Evolutionary conservation across 2,113 vertebrate genomes (phyloP).

Genomic region (Phalacrocorax aristotelis): DNA sequence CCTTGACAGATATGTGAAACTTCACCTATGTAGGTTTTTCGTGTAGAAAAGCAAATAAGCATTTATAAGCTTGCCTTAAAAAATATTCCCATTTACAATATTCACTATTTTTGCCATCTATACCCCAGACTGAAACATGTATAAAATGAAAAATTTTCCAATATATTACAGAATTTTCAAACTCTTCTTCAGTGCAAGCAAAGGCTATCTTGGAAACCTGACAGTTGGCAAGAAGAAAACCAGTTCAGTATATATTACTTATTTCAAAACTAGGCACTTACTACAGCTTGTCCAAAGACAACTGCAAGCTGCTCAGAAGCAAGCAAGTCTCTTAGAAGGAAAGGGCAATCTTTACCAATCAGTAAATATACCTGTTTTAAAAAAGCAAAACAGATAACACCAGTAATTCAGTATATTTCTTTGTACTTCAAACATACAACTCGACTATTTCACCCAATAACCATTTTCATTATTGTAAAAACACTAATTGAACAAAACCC

Average conservation of each 20-base stretch:
- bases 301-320: slow-evolving; percentile 70
- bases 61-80: not conserved
- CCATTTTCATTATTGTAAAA: not conserved
- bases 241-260: not conserved
- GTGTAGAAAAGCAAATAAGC: not conserved
- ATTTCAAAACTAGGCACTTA: slow-evolving; percentile 52
- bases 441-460: not conserved
- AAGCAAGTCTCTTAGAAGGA: slow-evolving; percentile 79
- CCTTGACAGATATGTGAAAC: not conserved
- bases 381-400: not conserved
- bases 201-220: not conserved
- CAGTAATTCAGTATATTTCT: not conserved
- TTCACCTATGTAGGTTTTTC: not conserved
- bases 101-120: not conserved
- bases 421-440: not conserved
- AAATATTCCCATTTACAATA: not conserved
- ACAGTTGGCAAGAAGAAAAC: not conserved
- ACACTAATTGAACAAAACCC: not conserved
- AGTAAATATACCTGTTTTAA: slow-evolving; percentile 74
- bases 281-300: slow-evolving; percentile 75
- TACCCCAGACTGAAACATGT: not conserved
- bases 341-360: slow-evolving; percentile 75
- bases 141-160: not conserved
- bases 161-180: not conserved
- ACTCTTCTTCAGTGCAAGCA: not conserved